Conservation (phyloP, 2,888 invertebrate genomes). For the Acleris sparsana region DNA sequence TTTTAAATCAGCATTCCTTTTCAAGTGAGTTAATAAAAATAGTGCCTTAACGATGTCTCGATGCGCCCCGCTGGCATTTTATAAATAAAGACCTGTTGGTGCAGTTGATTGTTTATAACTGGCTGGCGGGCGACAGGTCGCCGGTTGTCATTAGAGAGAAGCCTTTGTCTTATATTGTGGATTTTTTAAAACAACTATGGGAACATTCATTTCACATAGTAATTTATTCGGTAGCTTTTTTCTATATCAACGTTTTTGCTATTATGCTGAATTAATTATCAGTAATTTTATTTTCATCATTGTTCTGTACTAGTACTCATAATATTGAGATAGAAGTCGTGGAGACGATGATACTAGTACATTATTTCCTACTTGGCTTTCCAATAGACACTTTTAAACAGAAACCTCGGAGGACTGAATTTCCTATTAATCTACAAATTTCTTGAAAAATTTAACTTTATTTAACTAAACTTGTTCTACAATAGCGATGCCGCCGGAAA, state of each 20-base stretch:
- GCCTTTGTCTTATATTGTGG: conserved; percentile 17
- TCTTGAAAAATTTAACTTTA: too few relatives aligned
- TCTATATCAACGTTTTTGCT: too few relatives aligned
- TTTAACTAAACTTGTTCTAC: neutral
- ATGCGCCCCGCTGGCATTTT: conserved; percentile 72
- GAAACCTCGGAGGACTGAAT: too few relatives aligned
- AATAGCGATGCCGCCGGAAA: neutral
- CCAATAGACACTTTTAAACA: too few relatives aligned
- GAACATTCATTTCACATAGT: neutral
- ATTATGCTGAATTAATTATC: too few relatives aligned
- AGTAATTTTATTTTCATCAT: too few relatives aligned
- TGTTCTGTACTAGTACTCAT: too few relatives aligned
- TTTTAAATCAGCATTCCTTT: conserved; percentile 71
- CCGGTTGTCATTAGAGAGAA: conserved; percentile 20
- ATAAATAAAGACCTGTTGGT: conserved; percentile 77
- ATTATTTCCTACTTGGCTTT: too few relatives aligned
- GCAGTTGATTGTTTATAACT: conserved; percentile 48
- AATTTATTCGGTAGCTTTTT: conserved; percentile 5
- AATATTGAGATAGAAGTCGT: too few relatives aligned
- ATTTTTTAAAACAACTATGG: neutral
- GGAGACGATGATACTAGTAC: too few relatives aligned
- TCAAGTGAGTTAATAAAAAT: conserved; percentile 76
- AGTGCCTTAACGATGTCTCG: conserved; percentile 71
- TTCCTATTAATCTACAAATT: too few relatives aligned
- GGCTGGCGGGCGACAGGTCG: conserved; percentile 25